phyloP scores from a whole-genome alignment of 2,888 invertebrate species.

The Aplocera efformata region DNA sequence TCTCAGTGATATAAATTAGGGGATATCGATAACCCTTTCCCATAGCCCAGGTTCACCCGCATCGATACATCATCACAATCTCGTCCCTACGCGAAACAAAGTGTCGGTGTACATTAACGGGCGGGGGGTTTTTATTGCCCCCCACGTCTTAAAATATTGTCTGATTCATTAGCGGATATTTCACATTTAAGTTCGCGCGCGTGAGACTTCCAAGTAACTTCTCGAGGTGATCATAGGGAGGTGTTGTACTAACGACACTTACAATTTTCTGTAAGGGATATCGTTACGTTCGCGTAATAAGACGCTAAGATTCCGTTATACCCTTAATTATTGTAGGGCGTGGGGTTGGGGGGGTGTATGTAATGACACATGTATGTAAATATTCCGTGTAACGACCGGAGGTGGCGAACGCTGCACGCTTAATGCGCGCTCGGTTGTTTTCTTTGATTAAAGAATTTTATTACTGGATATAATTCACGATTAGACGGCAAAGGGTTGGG shows the following conservation, averaged over 20 bases:
- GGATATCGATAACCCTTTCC: conserved; percentile 6
- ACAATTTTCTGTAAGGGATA: conserved; percentile 79
- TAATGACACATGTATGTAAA: conserved; percentile 81
- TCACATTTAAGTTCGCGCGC: conserved; percentile 74
- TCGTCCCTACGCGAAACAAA: conserved; percentile 71
- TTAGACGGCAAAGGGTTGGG: conserved; percentile 75
- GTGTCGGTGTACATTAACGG: conserved; percentile 75
- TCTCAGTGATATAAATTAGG: background rate
- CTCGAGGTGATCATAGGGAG: conserved; percentile 63
- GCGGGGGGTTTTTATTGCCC: conserved; percentile 75
- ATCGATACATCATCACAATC: conserved; percentile 74
- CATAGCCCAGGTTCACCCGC: conserved; percentile 29
- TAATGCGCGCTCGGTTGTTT: conserved; percentile 76
- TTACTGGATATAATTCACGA: conserved; percentile 79
- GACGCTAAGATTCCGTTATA: conserved; percentile 80
- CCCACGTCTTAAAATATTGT: conserved; percentile 79
- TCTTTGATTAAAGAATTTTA: conserved; percentile 82
- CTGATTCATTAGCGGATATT: conserved; percentile 81
- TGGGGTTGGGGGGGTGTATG: conserved; percentile 37
- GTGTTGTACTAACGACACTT: conserved; percentile 66
- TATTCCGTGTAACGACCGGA: conserved; percentile 73
- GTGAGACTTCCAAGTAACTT: conserved; percentile 52
- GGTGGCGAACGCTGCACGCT: conserved; percentile 75
- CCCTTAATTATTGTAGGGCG: conserved; percentile 73
- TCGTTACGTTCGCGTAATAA: conserved; percentile 78